phyloP scores from a whole-genome alignment of 2,888 invertebrate species.

The Tanaodytes sp. region DNA sequence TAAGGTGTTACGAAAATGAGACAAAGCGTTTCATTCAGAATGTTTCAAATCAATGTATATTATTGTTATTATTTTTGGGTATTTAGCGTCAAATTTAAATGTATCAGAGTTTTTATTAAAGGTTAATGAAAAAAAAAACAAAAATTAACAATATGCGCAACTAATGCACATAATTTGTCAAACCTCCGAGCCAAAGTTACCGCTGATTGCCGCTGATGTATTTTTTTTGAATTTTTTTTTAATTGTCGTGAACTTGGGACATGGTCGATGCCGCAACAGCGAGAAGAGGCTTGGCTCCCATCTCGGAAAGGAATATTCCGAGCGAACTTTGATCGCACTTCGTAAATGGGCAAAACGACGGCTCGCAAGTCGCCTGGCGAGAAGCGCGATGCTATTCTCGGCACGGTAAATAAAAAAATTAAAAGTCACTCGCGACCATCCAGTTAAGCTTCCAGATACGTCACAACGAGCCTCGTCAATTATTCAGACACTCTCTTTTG shows the following conservation, averaged over 20 bases:
- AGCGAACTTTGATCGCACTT: slow-evolving; percentile 60
- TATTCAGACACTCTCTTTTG: slow-evolving; percentile 50
- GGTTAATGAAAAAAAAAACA: too few relatives aligned
- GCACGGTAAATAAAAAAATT: slow-evolving; percentile 61
- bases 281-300: neutral
- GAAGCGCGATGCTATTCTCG: slow-evolving; percentile 56
- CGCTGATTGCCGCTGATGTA: too few relatives aligned
- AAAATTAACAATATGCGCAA: too few relatives aligned
- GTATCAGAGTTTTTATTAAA: too few relatives aligned
- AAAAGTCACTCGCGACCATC: slow-evolving; percentile 55
- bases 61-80: too few relatives aligned
- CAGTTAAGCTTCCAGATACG: slow-evolving; percentile 49
- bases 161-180: too few relatives aligned
- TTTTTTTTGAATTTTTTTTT: too few relatives aligned
- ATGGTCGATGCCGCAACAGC: neutral
- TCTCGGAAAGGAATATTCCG: slow-evolving; percentile 61
- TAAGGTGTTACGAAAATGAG: too few relatives aligned
- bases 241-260: neutral
- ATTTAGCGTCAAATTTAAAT: too few relatives aligned
- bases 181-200: too few relatives aligned
- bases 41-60: too few relatives aligned
- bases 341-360: slow-evolving; percentile 54
- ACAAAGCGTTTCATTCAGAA: too few relatives aligned
- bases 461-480: slow-evolving; percentile 43
- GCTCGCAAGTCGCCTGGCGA: slow-evolving; percentile 44